Evolutionary conservation across 2,888 invertebrate species (phyloP), one percentile per base, ranked within the genome.

Genomic region (Eupithecia subumbrata): DNA sequence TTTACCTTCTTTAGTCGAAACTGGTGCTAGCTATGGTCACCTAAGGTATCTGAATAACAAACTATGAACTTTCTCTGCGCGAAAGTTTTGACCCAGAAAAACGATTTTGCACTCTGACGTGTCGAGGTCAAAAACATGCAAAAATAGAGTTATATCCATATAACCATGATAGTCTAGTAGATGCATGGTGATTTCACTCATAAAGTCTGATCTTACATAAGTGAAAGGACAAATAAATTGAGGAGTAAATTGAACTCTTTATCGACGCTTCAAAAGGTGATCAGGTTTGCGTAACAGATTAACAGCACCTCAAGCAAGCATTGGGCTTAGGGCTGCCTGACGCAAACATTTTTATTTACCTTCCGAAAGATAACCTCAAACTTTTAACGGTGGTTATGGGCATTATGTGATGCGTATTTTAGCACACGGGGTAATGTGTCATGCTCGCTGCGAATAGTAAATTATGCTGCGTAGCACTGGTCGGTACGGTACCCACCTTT

Each of bases 221-320:
- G 84, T 82, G 84, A 87, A 85, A 85, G 83, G 83, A 81, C 69
- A 77, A 76, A 71, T 73, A 75, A 81, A 76, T 80, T 40, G 52
- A 70, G 70, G 70, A 80, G 76, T 76, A 77, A 84, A 83, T 76
- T 76, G 80, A 75, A 76, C 82, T 80, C 77, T 56, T 56, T 9
- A 11, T 56, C 52, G 22, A 11, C 11, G n/a, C 79, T 77, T 79
- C 78, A 79, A 82, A 82, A 85, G 84, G 84, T 83, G 83, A 83
- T 81, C 81, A 79, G 78, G 78, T 77, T 87, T 86, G 81, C 78
- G 82, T 79, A 86, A 86, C 79, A 79, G 71, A 80, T 5, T 25
- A 14, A 60, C 14, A 2, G 64, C 64, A 64, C 14, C 79, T 75
- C 56, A 67, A 71, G 48, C 63, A 69, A 43, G 30, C 40, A 74